Evolutionary conservation across 2,113 vertebrate genomes (phyloP), one percentile per base, ranked within the genome.

Genomic region (Lagopus leucura): DNA sequence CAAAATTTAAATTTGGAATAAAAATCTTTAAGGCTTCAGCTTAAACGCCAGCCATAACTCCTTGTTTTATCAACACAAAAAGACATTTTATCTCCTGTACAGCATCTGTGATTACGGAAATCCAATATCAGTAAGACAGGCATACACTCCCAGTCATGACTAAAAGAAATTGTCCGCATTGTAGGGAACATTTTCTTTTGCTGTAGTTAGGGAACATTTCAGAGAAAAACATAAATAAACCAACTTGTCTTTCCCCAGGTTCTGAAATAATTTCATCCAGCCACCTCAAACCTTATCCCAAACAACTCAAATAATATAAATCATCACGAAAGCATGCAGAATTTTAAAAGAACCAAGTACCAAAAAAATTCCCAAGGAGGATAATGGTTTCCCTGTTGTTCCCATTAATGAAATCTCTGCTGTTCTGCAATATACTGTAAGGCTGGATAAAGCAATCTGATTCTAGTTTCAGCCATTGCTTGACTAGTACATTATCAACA

Each of bases 61-160:
- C 24, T 76, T 73, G 20, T 18, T 57, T 7, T 60, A 74, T 43
- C 43, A 67, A 94, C 67, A 54, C 30, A 82, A 60, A 86, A 66
- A 72, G n/a, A 40, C 18, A 58, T 79, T 95, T 89, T 86, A 76
- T 92, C 45, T 92, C 45, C 55, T 77, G 65, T 43, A 77, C 15
- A 86, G 11, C 34, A 86, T 34, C 77, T 86, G 21, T 74, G 82
- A 93, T 87, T 67, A 89, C 80, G 89, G 32, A 67, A 92, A 80
- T 21, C n/a, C 34, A 38, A 20, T 25, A 77, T 64, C 67, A 77
- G 34, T 77, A 89, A 61, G 72, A 82, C 69, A 80, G 50, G 32
- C 25, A 50, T n/a, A 80, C 2, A 8, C 17, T 42, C 36, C 43
- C 65, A 88, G 80, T 54, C 30, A 81, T 34, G 28, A 88, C 69